phyloP scores from a whole-genome alignment of 1,140 invertebrate genomes.

The Drosophila orena region DNA sequence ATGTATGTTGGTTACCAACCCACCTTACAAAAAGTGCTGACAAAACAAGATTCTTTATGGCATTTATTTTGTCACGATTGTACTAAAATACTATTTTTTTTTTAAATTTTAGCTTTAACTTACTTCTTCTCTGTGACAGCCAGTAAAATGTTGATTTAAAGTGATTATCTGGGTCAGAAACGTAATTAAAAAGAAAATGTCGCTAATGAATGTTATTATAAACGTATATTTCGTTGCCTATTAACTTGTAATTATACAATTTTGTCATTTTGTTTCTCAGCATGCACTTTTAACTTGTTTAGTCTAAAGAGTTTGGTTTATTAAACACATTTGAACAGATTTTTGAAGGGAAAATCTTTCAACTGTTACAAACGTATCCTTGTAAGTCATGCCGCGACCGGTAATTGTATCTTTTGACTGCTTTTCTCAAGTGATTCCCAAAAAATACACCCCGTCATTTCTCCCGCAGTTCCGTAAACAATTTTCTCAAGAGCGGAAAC shows the following conservation, averaged over 20 bases:
- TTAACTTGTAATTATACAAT: background rate
- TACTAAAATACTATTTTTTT: background rate
- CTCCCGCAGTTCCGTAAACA: slow-evolving; percentile 31
- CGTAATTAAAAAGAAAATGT: slow-evolving; percentile 5
- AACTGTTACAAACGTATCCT: background rate
- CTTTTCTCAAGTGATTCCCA: background rate
- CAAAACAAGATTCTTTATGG: background rate
- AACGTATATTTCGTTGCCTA: background rate
- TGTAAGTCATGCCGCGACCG: background rate
- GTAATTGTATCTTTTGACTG: slow-evolving; percentile 1
- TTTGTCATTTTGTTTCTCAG: background rate
- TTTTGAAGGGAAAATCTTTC: background rate
- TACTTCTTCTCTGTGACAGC: background rate
- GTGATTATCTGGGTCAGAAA: background rate
- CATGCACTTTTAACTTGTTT: background rate
- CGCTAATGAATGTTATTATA: background rate
- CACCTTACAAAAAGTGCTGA: background rate
- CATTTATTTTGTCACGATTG: slow-evolving; percentile 1
- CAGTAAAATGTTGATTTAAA: background rate
- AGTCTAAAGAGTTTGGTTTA: background rate
- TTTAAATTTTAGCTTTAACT: background rate
- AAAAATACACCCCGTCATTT: slow-evolving; percentile 8
- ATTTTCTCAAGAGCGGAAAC: slow-evolving; percentile 59
- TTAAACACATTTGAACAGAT: background rate
- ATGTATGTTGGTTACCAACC: background rate